Conservation (phyloP, 1,140 invertebrate genomes). For the Magallana gigas region DNA sequence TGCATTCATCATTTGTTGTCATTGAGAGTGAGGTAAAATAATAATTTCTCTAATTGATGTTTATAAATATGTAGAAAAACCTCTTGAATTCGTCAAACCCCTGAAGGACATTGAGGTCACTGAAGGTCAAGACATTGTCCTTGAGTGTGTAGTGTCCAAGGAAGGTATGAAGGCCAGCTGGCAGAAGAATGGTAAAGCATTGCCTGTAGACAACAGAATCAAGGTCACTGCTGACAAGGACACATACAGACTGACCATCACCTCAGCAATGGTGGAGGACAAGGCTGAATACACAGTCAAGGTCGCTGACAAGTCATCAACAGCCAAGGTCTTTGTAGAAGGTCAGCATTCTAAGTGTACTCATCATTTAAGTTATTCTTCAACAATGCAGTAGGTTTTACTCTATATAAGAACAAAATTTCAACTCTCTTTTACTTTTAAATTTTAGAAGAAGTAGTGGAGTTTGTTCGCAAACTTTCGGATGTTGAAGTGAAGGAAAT, state of each 20-base stretch:
- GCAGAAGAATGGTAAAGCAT: conserved; percentile 65
- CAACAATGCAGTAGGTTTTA: neutral
- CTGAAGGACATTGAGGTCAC: conserved; percentile 93
- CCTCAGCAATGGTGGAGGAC: conserved; percentile 64
- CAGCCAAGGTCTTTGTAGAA: conserved; percentile 69
- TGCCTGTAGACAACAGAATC: conserved; percentile 58
- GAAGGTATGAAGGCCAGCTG: conserved; percentile 68
- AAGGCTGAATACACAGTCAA: conserved; percentile 70
- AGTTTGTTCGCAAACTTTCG: conserved; percentile 73
- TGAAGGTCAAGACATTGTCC: conserved; percentile 89
- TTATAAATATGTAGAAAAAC: conserved; percentile 83
- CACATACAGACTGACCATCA: conserved; percentile 65
- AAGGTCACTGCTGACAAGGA: conserved; percentile 61
- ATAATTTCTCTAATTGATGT: no score
- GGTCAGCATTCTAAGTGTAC: conserved; percentile 55
- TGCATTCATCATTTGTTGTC: no score
- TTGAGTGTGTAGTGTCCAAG: conserved; percentile 83
- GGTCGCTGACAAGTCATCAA: conserved; percentile 68
- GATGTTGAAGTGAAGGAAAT: conserved; percentile 73
- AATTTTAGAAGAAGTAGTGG: conserved; percentile 72
- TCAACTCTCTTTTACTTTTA: neutral
- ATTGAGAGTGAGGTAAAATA: no score
- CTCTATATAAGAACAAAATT: neutral
- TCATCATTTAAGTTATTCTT: no score
- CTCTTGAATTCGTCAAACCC: conserved; percentile 97